Evolutionary conservation across 2,888 invertebrate species (phyloP).

Genomic region (Thumatha senex): DNA sequence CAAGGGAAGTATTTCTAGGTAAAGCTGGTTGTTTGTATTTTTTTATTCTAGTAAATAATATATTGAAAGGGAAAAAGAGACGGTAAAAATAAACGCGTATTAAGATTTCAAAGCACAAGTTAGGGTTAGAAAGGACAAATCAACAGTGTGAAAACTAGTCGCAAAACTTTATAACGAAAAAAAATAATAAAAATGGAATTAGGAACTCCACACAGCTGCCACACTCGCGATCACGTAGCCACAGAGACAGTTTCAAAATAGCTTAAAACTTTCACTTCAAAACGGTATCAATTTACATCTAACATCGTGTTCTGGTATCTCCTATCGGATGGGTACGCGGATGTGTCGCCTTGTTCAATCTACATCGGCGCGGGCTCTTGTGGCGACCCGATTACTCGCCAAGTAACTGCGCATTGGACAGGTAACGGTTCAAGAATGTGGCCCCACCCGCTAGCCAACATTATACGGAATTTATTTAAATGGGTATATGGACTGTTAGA

Average conservation of each 20-base stretch:
- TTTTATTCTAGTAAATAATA: no score
- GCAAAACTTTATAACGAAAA: no score
- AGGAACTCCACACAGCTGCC: no score
- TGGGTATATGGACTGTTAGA: slow-evolving; percentile 18
- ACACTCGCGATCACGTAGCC: no score
- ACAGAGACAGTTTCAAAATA: neutral
- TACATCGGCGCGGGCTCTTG: slow-evolving; percentile 50
- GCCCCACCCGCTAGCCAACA: slow-evolving; percentile 36
- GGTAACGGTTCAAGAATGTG: slow-evolving; percentile 68
- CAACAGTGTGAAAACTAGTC: no score
- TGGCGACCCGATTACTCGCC: slow-evolving; percentile 53
- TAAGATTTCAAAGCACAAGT: no score
- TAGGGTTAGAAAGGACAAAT: no score
- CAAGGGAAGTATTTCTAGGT: no score
- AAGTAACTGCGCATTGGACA: slow-evolving; percentile 67
- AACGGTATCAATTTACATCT: slow-evolving; percentile 2
- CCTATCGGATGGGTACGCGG: slow-evolving; percentile 22
- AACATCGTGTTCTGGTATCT: slow-evolving; percentile 2
- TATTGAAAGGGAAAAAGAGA: no score
- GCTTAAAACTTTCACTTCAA: neutral
- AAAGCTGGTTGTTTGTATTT: no score
- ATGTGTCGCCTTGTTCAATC: slow-evolving; percentile 43
- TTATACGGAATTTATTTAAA: slow-evolving; percentile 37
- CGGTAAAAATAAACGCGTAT: no score
- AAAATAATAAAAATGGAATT: no score